phyloP scores from a whole-genome alignment of 2,113 vertebrate genomes.

The Lampris incognitus region DNA sequence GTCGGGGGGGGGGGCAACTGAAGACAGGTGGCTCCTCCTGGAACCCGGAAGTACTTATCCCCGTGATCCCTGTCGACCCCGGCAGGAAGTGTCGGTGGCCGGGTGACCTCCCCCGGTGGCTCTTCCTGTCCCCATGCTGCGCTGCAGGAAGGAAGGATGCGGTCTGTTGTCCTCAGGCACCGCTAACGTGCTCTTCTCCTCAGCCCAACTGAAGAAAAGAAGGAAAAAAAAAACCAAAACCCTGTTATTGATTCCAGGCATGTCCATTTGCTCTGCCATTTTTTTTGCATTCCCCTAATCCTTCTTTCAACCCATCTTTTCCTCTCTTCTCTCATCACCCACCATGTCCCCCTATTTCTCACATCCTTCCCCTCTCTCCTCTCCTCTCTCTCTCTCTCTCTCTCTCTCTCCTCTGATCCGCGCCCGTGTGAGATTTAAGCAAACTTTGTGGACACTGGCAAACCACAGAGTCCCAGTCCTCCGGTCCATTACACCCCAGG shows the following conservation, averaged over 20 bases:
- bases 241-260: slow-evolving; percentile 90
- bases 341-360: slow-evolving; percentile 49
- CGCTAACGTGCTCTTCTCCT: slow-evolving; percentile 65
- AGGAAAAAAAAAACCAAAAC: slow-evolving; percentile 56
- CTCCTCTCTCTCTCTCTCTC: slow-evolving; percentile 44
- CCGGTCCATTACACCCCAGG: slow-evolving; percentile 39
- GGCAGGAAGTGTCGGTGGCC: slow-evolving; percentile 75
- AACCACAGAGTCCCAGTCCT: slow-evolving; percentile 46
- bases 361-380: slow-evolving; percentile 44
- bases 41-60: slow-evolving; percentile 79
- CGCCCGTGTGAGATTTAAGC: slow-evolving; percentile 70
- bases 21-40: slow-evolving; percentile 69
- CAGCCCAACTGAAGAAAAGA: slow-evolving; percentile 50
- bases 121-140: slow-evolving; percentile 80
- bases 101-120: slow-evolving; percentile 77
- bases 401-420: slow-evolving; percentile 34
- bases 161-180: slow-evolving; percentile 85
- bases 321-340: slow-evolving; percentile 44
- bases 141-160: slow-evolving; percentile 89
- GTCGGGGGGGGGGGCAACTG: slow-evolving; percentile 53
- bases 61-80: slow-evolving; percentile 72
- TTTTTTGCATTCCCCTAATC: slow-evolving; percentile 36
- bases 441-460: slow-evolving; percentile 79
- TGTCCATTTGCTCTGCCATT: slow-evolving; percentile 56
- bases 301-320: slow-evolving; percentile 41